A percentile compares a stretch with the other conserved stretches of the same genome.
These are phyloP conservation scores for Erythrolamprus reginae DNA, from an alignment of 2,113 vertebrate genomes.

Conservation along the genomic window DNA sequence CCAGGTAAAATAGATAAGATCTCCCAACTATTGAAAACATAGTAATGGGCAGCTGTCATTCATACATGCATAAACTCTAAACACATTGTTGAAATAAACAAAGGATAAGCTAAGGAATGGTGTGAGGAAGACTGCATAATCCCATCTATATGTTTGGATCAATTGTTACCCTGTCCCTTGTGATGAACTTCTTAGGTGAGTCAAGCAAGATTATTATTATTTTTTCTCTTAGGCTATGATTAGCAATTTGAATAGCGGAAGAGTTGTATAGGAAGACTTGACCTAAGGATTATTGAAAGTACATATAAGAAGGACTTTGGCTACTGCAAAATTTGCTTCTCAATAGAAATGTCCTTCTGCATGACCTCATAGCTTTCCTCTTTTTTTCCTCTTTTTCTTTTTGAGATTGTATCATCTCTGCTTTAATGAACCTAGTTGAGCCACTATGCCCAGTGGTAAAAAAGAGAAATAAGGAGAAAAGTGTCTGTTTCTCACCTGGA, in stretches of 20 bases:
- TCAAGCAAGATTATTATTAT: neutral
- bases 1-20: neutral
- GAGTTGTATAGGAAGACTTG: neutral
- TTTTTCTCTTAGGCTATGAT: neutral
- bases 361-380: too few species aligned
- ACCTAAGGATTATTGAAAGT: neutral
- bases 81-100: neutral
- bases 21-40: neutral
- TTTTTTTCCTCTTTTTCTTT: too few species aligned
- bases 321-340: neutral
- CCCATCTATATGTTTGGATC: neutral
- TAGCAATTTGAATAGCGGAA: neutral
- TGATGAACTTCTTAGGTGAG: neutral
- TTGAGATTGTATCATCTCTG: too few species aligned
- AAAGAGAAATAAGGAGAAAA: too few species aligned
- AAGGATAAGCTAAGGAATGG: neutral
- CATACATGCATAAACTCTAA: neutral
- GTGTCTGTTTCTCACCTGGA: too few species aligned
- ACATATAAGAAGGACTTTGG: neutral
- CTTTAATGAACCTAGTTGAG: too few species aligned
- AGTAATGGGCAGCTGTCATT: neutral
- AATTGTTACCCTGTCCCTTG: neutral
- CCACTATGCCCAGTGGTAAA: too few species aligned
- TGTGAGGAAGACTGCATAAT: neutral
- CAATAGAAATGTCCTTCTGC: neutral